Evolutionary conservation across 1,140 invertebrate species (phyloP), one percentile per base, ranked within the genome.

Genomic region (Triops cancriformis): DNA sequence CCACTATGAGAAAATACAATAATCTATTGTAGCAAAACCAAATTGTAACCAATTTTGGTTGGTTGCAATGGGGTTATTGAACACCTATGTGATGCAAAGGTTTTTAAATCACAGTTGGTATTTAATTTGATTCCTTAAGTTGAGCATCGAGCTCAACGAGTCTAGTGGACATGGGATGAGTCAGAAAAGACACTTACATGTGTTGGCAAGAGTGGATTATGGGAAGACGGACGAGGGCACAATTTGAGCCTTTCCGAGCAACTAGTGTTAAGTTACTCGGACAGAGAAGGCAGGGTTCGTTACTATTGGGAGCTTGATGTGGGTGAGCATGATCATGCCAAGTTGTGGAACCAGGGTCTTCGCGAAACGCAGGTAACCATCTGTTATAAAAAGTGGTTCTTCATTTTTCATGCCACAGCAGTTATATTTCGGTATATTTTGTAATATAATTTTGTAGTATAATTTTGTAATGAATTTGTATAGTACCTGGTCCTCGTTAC

Each of bases 241-340:
- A 64, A 64, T 64, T 64, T n/a, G 51, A 64, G 51, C 51, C 51
- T 64, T 64, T 64, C 5, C 51, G 51, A 23, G 51, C 51, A 64
- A 64, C 23, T 64, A 64, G 23, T 18, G 51, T 64, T 64, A 64
- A 9, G 23, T 64, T 64, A 64, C 51, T 64, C 51, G 51, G 51
- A 23, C 51, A 64, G 14, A 64, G 51, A 64, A 23, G 51, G 51
- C 51, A 64, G 5, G 51, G 51, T n/a, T 64, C 51, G 14, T 11
- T 64, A 64, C 9, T 18, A 64, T n/a, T 64, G 18, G 23, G 5
- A 6, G 51, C 18, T 23, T 64, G 51, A 64, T 64, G 51, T n/a
- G 51, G 51, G n/a, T 64, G 51, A 23, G 14, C 6, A 64, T 64
- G 51, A 23, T 14, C 23, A 64, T 64, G 51, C 51, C 51, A 64